phyloP scores from a whole-genome alignment of 2,888 invertebrate genomes.

The Cyaniris semiargus region DNA sequence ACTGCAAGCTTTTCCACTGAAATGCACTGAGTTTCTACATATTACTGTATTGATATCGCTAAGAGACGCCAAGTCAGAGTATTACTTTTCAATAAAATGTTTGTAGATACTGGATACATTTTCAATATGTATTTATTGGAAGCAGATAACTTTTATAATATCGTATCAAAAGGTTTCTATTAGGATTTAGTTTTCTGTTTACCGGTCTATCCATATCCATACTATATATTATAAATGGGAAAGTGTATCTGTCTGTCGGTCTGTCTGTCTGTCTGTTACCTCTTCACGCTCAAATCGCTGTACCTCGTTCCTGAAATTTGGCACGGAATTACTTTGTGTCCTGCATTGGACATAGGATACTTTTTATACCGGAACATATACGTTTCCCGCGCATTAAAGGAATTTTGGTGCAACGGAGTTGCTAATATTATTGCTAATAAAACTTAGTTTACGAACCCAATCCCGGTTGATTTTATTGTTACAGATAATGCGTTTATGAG shows the following conservation, averaged over 20 bases:
- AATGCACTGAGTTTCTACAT: not conserved
- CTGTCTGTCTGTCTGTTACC: too few species aligned
- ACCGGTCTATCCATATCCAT: not conserved
- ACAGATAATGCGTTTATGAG: not conserved
- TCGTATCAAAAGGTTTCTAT: not conserved
- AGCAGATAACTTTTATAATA: not conserved
- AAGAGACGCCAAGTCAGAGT: not conserved
- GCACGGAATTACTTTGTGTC: too few species aligned
- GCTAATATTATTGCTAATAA: too few species aligned
- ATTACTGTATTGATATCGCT: not conserved
- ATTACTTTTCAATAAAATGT: not conserved
- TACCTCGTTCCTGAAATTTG: too few species aligned
- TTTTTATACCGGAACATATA: too few species aligned
- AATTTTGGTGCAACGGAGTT: not conserved
- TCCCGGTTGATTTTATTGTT: not conserved
- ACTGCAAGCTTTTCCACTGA: constrained; percentile 14
- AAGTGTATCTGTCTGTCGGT: too few species aligned
- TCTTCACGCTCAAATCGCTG: too few species aligned
- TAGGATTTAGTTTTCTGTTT: not conserved
- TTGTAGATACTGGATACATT: not conserved
- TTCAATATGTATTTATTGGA: not conserved
- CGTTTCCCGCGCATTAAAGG: not conserved
- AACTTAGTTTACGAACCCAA: too few species aligned
- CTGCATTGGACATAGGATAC: too few species aligned
- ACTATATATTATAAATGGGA: too few species aligned